phyloP scores from a whole-genome alignment of 35 echinoderm and acorn worm species.

The Heliocidaris erythrogramma region DNA sequence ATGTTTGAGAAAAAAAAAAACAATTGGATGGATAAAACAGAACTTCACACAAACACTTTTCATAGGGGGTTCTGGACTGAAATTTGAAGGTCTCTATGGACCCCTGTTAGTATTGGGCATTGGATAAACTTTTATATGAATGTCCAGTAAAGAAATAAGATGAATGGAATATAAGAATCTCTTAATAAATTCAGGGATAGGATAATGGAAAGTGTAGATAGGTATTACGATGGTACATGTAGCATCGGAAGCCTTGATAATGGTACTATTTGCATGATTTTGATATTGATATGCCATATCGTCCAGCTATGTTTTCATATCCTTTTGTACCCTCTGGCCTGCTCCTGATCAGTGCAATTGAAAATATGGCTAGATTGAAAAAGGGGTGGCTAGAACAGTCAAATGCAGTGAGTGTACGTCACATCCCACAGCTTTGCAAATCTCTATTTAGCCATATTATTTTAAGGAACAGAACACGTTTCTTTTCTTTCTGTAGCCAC shows the following conservation, averaged over 20 bases:
- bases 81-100: too few relatives aligned
- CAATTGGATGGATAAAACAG: too few relatives aligned
- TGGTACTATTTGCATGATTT: background rate
- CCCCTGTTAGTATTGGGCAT: too few relatives aligned
- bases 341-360: background rate
- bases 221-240: background rate
- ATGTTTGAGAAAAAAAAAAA: background rate
- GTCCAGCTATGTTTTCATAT: background rate
- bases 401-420: background rate
- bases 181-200: too few relatives aligned
- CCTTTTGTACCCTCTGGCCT: background rate
- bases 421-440: background rate
- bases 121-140: background rate
- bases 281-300: background rate
- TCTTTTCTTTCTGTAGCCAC: background rate
- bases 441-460: background rate
- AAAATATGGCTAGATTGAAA: background rate
- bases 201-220: background rate
- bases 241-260: background rate
- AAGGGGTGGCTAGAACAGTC: background rate
- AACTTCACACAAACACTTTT: too few relatives aligned
- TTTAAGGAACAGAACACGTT: background rate
- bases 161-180: too few relatives aligned
- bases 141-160: background rate
- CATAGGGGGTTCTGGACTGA: too few relatives aligned